These are phyloP conservation scores for Apocrypta bakeri DNA, from an alignment of 1,140 invertebrate genomes.

Conservation along the genomic window DNA sequence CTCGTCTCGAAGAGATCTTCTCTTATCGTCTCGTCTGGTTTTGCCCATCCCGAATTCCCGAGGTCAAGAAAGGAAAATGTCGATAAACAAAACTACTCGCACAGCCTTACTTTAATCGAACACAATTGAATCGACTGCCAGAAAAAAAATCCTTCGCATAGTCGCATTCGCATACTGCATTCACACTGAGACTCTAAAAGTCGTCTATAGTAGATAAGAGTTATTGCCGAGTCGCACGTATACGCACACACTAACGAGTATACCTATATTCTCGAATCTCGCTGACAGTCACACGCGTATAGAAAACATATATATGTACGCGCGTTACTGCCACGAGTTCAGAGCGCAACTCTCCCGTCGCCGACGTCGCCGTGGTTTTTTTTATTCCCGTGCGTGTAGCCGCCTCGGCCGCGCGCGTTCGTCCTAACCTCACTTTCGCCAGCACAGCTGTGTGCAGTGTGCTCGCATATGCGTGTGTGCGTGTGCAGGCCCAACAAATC, in stretches of 20 bases:
- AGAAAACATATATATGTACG: background rate
- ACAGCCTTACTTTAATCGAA: background rate
- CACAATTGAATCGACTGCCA: background rate
- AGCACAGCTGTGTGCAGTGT: background rate
- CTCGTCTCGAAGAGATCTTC: too few species aligned
- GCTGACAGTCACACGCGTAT: background rate
- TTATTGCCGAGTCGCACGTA: background rate
- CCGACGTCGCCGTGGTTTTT: too few species aligned
- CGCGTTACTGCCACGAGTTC: constrained; percentile 28
- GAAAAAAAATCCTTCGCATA: background rate
- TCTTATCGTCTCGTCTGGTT: too few species aligned
- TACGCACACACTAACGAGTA: too few species aligned
- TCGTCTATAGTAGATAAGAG: background rate
- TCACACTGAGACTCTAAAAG: background rate
- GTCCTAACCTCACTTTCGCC: background rate
- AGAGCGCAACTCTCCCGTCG: background rate
- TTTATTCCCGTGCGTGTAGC: background rate
- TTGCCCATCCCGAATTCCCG: too few species aligned
- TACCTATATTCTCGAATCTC: background rate
- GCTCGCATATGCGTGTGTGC: background rate
- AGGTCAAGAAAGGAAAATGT: too few species aligned
- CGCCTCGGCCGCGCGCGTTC: background rate
- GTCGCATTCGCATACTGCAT: too few species aligned
- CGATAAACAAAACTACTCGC: too few species aligned
- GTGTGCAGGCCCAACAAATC: background rate